These are phyloP conservation scores for Pyrgilauda ruficollis DNA, from an alignment of 2,113 vertebrate species.

Conservation along the genomic window DNA sequence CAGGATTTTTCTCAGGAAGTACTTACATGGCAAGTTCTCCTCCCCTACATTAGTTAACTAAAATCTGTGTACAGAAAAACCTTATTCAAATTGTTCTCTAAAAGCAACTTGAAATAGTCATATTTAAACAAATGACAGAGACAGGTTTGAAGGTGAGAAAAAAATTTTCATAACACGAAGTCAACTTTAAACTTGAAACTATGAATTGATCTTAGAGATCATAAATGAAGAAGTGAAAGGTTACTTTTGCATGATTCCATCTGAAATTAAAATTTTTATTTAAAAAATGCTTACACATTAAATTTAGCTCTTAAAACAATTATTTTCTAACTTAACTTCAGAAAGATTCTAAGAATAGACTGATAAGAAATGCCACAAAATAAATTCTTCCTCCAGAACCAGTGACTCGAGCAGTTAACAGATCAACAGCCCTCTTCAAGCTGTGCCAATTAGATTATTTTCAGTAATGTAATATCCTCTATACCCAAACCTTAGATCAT, in stretches of 20 bases:
- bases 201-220: neutral
- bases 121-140: neutral
- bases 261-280: neutral
- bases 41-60: neutral
- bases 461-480: neutral
- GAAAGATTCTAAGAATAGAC: neutral
- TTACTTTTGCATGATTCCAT: neutral
- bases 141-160: neutral
- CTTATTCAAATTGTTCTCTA: neutral
- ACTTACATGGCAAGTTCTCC: neutral
- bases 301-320: neutral
- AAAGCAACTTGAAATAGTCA: neutral
- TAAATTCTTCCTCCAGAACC: neutral
- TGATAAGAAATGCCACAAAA: neutral
- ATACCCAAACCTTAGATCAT: neutral
- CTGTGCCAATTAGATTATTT: neutral
- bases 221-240: neutral
- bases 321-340: neutral
- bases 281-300: neutral
- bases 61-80: neutral
- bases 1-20: neutral
- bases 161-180: neutral
- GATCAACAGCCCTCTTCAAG: neutral
- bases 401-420: neutral
- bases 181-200: neutral